phyloP scores from a whole-genome alignment of 2,797 vertebrate species.

The Hydrophis major region DNA sequence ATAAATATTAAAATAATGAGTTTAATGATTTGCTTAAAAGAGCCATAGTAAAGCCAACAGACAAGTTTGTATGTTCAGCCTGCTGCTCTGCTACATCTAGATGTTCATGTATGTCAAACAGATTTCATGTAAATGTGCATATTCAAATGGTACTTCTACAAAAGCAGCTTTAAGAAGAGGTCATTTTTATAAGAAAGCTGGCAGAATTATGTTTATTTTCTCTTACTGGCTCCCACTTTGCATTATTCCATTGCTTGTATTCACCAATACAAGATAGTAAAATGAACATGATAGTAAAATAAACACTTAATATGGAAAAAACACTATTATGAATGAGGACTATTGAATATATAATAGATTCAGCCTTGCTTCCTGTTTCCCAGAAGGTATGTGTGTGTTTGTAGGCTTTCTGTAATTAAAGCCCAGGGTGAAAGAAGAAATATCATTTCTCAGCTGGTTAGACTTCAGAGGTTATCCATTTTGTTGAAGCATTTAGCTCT shows the following conservation, averaged over 20 bases:
- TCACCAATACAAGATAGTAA: background rate
- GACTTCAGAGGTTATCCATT: background rate
- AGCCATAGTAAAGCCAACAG: background rate
- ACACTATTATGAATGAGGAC: background rate
- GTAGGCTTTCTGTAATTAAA: constrained; percentile 5
- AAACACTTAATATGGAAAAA: background rate
- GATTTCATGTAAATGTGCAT: background rate
- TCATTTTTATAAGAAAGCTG: background rate
- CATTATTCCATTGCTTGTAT: background rate
- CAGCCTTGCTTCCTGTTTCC: background rate
- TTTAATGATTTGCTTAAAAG: background rate
- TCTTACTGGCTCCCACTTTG: background rate
- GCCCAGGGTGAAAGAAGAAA: background rate
- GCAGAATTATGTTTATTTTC: background rate
- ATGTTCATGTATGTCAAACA: background rate
- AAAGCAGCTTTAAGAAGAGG: background rate
- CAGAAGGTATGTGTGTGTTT: background rate
- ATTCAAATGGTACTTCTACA: background rate
- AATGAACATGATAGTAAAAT: background rate
- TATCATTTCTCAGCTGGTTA: background rate
- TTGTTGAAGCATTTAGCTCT: background rate
- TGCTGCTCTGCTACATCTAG: background rate
- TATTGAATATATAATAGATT: background rate
- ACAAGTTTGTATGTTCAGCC: background rate
- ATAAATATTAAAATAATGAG: background rate